Evolutionary conservation across 2,888 invertebrate species (phyloP), one percentile per base, ranked within the genome.

Genomic region (Sinotaia quadrata): DNA sequence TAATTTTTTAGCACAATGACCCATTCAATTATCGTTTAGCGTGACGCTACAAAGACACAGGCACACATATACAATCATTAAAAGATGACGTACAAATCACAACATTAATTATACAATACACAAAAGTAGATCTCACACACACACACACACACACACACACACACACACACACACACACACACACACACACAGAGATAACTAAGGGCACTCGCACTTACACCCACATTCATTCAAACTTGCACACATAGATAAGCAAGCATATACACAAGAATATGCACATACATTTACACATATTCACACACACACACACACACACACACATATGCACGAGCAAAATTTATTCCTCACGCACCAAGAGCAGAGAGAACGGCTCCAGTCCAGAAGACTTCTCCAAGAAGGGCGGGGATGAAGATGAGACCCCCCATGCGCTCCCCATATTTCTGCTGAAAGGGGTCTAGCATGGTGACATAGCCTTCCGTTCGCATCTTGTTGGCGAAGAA

Each of bases 401-500:
- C 98, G 3, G 98, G 98, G 81, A 98, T 90, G 89, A 97, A 98
- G 77, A 98, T 91, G 75, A 98, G 90, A 1, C 98, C 98, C 31
- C 98, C 98, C 96, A 98, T 98, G 76, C 98, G 92, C 88, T 96
- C 95, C 29, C 98, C 98, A 88, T 98, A 98, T 69, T 94, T 93
- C 88, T 96, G 95, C 90, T 98, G 97, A 83, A 98, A 93, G 2
- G 98, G 98, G 89, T 98, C 98, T 90, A 98, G 89, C 98, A 98
- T 98, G 41, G 98, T 98, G 77, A 98, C 94, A 90, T 98, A 98
- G 75, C 98, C 98, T 90, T 97, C 95, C 87, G 94, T 92, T 78
- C 98, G 92, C 98, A 99, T 98, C 84, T 95, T 95, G 90, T 96
- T 96, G 78, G 98, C 98, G 90, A 98, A 99, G 90, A 99, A 96